Conservation (phyloP, 92 coral and sea anemone species). For the Phymanthus crucifer region DNA sequence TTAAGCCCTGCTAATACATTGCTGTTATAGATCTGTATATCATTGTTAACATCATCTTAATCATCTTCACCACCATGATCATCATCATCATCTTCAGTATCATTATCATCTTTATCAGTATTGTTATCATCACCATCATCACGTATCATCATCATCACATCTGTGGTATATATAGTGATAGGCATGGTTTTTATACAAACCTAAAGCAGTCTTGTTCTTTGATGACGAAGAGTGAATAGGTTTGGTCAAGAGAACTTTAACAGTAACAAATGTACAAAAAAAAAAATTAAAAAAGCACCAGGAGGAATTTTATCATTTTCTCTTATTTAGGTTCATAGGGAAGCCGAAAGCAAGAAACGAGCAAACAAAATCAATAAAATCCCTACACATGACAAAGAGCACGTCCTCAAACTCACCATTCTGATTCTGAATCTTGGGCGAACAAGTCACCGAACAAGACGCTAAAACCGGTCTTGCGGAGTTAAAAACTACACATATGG, state of each 20-base stretch:
- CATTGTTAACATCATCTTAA: too few relatives aligned
- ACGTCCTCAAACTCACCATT: slow-evolving; percentile 59
- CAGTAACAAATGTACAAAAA: neutral
- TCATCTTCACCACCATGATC: too few relatives aligned
- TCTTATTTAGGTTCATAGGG: too few relatives aligned
- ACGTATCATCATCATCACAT: neutral
- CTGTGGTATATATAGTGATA: too few relatives aligned
- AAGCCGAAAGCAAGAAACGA: neutral
- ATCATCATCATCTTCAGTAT: too few relatives aligned
- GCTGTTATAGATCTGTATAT: neutral
- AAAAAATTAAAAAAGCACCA: neutral
- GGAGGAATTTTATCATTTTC: too few relatives aligned
- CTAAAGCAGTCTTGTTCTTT: slow-evolving; percentile 52
- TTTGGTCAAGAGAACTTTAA: slow-evolving; percentile 46
- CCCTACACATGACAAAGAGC: neutral
- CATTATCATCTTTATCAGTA: neutral
- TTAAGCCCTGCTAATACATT: too few relatives aligned
- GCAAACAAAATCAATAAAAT: neutral
- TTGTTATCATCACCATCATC: neutral
- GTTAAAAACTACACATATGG: slow-evolving; percentile 26
- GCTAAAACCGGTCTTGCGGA: slow-evolving; percentile 57
- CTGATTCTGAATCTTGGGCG: slow-evolving; percentile 53
- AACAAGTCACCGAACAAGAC: slow-evolving; percentile 53
- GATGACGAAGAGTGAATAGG: slow-evolving; percentile 59
- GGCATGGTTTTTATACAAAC: too few relatives aligned